phyloP scores from a whole-genome alignment of 2,888 invertebrate genomes.

The Agrochola lychnidis region DNA sequence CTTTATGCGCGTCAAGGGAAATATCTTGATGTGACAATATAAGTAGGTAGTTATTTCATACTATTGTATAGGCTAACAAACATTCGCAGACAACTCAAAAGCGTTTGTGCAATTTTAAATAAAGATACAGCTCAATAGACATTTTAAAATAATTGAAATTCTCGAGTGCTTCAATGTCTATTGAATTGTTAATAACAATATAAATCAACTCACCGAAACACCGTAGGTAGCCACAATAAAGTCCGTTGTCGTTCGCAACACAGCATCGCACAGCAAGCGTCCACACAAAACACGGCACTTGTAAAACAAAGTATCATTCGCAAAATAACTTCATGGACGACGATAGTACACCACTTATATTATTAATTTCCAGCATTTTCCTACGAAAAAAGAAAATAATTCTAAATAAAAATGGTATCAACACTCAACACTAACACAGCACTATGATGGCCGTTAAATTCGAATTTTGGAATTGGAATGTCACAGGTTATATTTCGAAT shows the following conservation, averaged over 20 bases:
- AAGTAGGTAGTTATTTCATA: slow-evolving; percentile 19
- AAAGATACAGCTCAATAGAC: slow-evolving; percentile 40
- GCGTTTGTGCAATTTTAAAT: slow-evolving; percentile 43
- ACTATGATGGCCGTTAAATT: slow-evolving; percentile 77
- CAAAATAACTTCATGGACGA: slow-evolving; percentile 90
- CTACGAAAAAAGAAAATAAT: slow-evolving; percentile 89
- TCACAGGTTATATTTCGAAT: slow-evolving; percentile 86
- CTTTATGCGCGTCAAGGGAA: slow-evolving; percentile 17
- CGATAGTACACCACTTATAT: slow-evolving; percentile 90
- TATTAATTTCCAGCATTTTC: slow-evolving; percentile 90
- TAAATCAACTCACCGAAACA: slow-evolving; percentile 74
- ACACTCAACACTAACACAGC: slow-evolving; percentile 86
- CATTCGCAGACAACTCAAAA: slow-evolving; percentile 28
- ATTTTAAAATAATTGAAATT: slow-evolving; percentile 27
- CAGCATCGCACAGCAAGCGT: slow-evolving; percentile 85
- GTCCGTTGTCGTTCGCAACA: slow-evolving; percentile 78
- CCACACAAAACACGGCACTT: slow-evolving; percentile 88
- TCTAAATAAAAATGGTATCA: slow-evolving; percentile 79
- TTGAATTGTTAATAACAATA: slow-evolving; percentile 36
- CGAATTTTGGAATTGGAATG: slow-evolving; percentile 70
- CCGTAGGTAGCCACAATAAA: slow-evolving; percentile 71
- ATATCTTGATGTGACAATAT: slow-evolving; percentile 21
- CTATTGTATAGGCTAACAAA: not conserved
- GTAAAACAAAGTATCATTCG: slow-evolving; percentile 89
- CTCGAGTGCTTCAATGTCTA: slow-evolving; percentile 24